Percentiles rank a stretch among this genome's conserved stretches.
Evolutionary conservation across 2,888 invertebrate species (phyloP).

Genomic region (Molanna angustata): DNA sequence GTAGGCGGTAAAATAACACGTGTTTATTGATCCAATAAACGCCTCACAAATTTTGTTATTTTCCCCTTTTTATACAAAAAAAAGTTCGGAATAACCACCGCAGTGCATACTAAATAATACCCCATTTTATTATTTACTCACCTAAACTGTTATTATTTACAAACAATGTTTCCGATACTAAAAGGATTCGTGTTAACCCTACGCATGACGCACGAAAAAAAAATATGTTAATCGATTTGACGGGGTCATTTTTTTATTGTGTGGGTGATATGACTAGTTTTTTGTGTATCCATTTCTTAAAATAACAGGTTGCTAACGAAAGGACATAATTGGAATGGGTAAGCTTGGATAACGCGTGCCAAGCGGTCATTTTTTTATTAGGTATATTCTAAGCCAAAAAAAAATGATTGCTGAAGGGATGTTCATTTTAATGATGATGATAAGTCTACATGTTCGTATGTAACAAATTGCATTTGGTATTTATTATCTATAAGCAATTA

Average conservation of each 20-base stretch:
- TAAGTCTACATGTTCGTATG: too few relatives aligned
- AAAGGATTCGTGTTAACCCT: conserved; percentile 19
- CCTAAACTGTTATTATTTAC: too few relatives aligned
- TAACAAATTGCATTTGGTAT: too few relatives aligned
- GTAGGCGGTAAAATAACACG: too few relatives aligned
- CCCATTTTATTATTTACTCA: too few relatives aligned
- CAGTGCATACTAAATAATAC: too few relatives aligned
- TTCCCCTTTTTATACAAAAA: too few relatives aligned
- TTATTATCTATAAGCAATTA: too few relatives aligned
- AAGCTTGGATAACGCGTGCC: conserved; percentile 30
- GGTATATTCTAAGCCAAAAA: neutral
- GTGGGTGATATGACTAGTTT: conserved; percentile 25
- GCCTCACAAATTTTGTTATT: too few relatives aligned
- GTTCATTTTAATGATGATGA: neutral
- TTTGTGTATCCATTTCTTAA: neutral
- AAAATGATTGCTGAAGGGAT: neutral
- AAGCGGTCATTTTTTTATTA: conserved; percentile 25
- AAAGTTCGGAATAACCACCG: too few relatives aligned
- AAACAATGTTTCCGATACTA: neutral
- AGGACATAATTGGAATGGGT: conserved; percentile 29
- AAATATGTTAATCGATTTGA: conserved; percentile 26
- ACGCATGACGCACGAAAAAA: conserved; percentile 21
- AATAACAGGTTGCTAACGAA: conserved; percentile 31
- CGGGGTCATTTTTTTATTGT: conserved; percentile 28
- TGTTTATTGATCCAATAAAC: too few relatives aligned